phyloP scores from a whole-genome alignment of 2,113 vertebrate species.

The Corynorhinus townsendii region DNA sequence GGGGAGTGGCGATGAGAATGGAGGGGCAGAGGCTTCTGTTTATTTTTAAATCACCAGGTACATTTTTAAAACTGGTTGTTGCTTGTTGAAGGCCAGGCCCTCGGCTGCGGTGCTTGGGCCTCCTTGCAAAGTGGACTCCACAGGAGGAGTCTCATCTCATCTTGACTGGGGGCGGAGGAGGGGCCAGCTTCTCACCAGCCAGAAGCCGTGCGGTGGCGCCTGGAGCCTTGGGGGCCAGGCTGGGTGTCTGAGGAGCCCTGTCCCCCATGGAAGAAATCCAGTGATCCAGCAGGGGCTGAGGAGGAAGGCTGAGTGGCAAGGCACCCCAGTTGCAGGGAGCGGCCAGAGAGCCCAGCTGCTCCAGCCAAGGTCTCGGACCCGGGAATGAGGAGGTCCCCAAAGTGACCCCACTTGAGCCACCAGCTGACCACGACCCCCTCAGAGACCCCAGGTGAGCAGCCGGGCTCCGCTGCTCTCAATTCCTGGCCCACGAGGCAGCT shows the following conservation, averaged over 20 bases:
- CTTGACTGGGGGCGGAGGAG: too few species aligned
- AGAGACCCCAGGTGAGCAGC: not conserved
- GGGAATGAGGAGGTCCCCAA: not conserved
- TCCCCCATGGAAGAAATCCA: not conserved
- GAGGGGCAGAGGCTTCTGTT: not conserved
- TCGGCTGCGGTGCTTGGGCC: not conserved
- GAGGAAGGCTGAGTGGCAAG: too few species aligned
- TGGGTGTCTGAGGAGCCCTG: not conserved
- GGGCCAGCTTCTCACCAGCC: not conserved
- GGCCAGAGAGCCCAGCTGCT: too few species aligned
- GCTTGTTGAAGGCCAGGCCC: not conserved
- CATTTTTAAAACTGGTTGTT: not conserved
- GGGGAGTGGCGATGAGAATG: not conserved
- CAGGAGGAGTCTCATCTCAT: too few species aligned
- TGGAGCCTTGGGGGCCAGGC: not conserved
- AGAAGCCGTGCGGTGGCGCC: too few species aligned
- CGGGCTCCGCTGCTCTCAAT: not conserved
- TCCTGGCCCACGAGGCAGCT: not conserved
- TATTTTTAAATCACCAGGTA: not conserved
- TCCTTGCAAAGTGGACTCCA: too few species aligned
- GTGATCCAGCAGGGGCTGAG: not conserved
- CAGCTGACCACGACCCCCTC: accelerated
- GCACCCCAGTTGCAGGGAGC: too few species aligned
- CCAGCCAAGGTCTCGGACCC: too few species aligned
- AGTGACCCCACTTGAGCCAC: not conserved